These are phyloP conservation scores for Forbesichthys papilliferus DNA, from an alignment of 2,113 vertebrate species.

Conservation along the genomic window DNA sequence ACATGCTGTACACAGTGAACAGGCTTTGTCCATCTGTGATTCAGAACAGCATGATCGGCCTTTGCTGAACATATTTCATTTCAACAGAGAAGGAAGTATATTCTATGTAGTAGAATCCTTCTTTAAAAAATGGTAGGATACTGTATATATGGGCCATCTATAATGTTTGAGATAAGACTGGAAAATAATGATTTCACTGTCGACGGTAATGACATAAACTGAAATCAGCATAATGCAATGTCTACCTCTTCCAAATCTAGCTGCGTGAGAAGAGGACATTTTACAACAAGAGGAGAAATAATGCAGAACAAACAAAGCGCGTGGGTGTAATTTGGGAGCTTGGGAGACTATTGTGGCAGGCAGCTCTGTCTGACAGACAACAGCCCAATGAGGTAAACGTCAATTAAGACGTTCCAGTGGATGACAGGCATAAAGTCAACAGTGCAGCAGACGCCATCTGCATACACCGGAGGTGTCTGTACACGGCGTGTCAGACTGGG, in stretches of 20 bases:
- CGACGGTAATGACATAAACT: background rate
- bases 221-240: background rate
- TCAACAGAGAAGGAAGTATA: background rate
- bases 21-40: no score
- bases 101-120: background rate
- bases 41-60: no score
- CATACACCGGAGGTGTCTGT: conserved; percentile 71
- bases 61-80: no score
- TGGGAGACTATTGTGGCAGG: conserved; percentile 51
- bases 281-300: background rate
- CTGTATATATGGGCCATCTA: background rate
- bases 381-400: conserved; percentile 61
- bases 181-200: background rate
- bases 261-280: conserved; percentile 31
- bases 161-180: background rate
- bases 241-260: conserved; percentile 16
- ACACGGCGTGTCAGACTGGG: conserved; percentile 53
- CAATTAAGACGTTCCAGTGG: conserved; percentile 68
- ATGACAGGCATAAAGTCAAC: conserved; percentile 64
- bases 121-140: background rate
- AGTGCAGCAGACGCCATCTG: conserved; percentile 56
- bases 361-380: conserved; percentile 51
- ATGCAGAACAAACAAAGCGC: conserved; percentile 50
- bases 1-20: no score
- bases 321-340: conserved; percentile 61